phyloP scores from a whole-genome alignment of 2,113 vertebrate species.

The Thomomys bottae region DNA sequence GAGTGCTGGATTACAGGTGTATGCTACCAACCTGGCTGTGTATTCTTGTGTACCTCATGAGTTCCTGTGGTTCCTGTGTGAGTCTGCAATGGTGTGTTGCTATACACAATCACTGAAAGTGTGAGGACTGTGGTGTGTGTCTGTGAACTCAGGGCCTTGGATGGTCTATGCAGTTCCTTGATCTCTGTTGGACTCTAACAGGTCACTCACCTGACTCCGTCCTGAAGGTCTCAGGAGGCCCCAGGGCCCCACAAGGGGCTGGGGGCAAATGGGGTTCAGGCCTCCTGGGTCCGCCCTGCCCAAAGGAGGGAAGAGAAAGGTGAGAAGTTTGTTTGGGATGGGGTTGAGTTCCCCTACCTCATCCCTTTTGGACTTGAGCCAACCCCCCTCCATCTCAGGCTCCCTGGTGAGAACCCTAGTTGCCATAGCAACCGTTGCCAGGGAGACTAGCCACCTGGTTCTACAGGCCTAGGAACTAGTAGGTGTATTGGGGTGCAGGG shows the following conservation, averaged over 20 bases:
- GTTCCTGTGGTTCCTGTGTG: neutral
- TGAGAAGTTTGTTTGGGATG: conserved; percentile 49
- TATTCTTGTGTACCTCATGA: neutral
- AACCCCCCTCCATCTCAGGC: conserved; percentile 58
- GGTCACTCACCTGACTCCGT: conserved; percentile 79
- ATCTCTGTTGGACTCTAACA: neutral
- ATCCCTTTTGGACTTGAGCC: conserved; percentile 44
- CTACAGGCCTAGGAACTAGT: conserved; percentile 61
- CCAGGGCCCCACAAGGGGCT: conserved; percentile 78
- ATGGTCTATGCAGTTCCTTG: neutral
- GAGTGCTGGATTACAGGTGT: no score
- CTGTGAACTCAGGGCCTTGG: neutral
- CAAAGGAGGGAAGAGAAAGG: conserved; percentile 39
- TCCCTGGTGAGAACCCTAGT: conserved; percentile 53
- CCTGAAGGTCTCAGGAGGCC: conserved; percentile 78
- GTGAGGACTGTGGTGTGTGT: neutral
- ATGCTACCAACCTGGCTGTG: neutral
- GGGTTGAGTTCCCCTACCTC: conserved; percentile 10
- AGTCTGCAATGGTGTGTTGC: neutral
- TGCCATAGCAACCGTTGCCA: conserved; percentile 67
- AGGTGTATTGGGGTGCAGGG: conserved; percentile 14
- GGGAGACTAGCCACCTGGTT: conserved; percentile 68
- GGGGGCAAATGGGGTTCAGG: conserved; percentile 74
- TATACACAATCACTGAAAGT: neutral
- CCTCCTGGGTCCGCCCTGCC: conserved; percentile 74